A percentile compares a stretch with the other conserved stretches of the same genome.
These are phyloP conservation scores for Drosophila putrida DNA, from an alignment of 2,888 invertebrate genomes.

Conservation along the genomic window DNA sequence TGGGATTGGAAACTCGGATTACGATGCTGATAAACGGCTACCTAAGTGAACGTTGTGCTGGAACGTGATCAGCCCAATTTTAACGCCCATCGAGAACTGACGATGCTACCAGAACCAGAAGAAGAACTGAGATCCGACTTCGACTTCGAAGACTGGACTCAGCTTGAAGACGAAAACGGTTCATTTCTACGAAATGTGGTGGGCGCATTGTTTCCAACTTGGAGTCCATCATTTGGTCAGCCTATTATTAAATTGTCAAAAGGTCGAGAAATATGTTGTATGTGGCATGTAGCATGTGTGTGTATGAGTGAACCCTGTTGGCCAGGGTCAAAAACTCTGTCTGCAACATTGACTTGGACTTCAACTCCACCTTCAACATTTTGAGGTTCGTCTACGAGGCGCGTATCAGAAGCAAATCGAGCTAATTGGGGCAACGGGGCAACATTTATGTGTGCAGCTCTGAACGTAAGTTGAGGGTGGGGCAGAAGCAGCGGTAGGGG, in stretches of 20 bases:
- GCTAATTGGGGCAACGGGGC: constrained; percentile 84
- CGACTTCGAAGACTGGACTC: background rate
- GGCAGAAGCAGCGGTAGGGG: background rate
- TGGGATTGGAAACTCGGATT: constrained; percentile 69
- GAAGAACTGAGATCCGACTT: background rate
- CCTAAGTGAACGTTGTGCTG: constrained; percentile 77
- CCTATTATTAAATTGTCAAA: constrained; percentile 86
- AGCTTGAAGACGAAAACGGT: constrained; percentile 37
- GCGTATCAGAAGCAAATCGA: constrained; percentile 85
- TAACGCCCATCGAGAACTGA: constrained; percentile 81
- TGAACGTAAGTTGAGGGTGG: background rate
- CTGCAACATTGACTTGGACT: constrained; percentile 11
- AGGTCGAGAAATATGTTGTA: constrained; percentile 76
- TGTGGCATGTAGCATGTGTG: background rate
- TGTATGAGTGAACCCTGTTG: constrained; percentile 38
- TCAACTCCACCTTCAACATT: constrained; percentile 51
- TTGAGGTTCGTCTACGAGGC: constrained; percentile 57
- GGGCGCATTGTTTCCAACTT: constrained; percentile 57
- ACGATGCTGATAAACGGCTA: constrained; percentile 77
- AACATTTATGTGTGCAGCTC: constrained; percentile 3
- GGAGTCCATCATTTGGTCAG: constrained; percentile 78
- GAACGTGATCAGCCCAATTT: constrained; percentile 84
- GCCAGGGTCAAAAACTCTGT: constrained; percentile 54
- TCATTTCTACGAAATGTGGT: constrained; percentile 76
- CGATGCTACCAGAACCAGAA: constrained; percentile 77